Base-by-base conservation (phyloP, 2,888 invertebrate genomes). In the Deilephila elpenor region DNA sequence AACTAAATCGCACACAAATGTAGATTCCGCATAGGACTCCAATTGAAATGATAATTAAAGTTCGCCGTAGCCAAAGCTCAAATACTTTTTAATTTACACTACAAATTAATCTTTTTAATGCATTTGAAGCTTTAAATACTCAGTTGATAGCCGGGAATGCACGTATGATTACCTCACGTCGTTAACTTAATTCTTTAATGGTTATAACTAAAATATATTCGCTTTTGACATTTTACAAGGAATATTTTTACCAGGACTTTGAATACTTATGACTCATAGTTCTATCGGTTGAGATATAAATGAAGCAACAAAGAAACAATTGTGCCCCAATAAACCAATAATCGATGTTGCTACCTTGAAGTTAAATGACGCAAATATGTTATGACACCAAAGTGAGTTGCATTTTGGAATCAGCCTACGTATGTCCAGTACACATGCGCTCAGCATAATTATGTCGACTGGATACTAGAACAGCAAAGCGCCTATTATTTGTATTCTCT, bases 101-200 rank as follows among this genome's bases (percentile, higher is more conserved):
- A 64, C 67, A 62, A 62, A 62, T 51, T 44, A 25, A 67, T 67
- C 67, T 67, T 51, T 4, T 67, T 25, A 62, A n/a, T 6, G 20
- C 25, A 67, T 67, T 67, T 67, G 51, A 19, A 51, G 44, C n/a
- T 51, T 51, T 67, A 67, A 67, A 44, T 17, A 51, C 37, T 20
- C 51, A 67, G 67, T 67, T 51, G 44, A 29, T 67, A 67, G 44
- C 25, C 67, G 6, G 25, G 67, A 67, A 67, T 67, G 44, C 44
- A 17, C 44, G 19, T 25, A 25, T 51, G 44, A 51, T 67, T 25
- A 17, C 51, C 44, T 51, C 25, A 67, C 44, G 44, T 67, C 44
- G 67, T 51, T 67, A 67, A 67, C 51, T 51, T 67, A 67, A 67
- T 67, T 25, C 44, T 67, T 67, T 67, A 51, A 51, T 67, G 17